A percentile compares a stretch with the other conserved stretches of the same genome.
phyloP scores from a whole-genome alignment of 1,140 invertebrate species.

The Paracyclopina nana region DNA sequence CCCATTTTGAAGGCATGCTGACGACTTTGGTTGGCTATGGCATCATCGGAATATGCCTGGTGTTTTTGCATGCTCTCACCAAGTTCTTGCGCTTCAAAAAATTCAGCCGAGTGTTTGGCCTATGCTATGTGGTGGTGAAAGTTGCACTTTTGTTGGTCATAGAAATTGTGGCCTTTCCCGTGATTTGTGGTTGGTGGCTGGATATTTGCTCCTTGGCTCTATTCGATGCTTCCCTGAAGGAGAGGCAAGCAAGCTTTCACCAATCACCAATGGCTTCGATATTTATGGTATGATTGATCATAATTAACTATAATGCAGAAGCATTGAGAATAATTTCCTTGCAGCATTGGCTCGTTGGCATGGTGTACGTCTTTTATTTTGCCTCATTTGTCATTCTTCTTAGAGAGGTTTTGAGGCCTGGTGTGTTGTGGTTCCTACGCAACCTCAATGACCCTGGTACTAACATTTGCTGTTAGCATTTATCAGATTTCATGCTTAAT shows the following conservation, averaged over 20 bases:
- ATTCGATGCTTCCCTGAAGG: conserved; percentile 72
- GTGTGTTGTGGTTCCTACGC: conserved; percentile 85
- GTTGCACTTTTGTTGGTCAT: conserved; percentile 68
- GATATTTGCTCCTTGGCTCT: conserved; percentile 90
- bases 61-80: conserved; percentile 51
- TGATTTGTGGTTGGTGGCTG: conserved; percentile 96
- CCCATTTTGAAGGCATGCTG: conserved; percentile 77
- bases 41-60: conserved; percentile 59
- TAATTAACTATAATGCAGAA: too few species aligned
- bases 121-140: conserved; percentile 95
- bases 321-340: too few species aligned
- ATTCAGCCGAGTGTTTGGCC: conserved; percentile 52
- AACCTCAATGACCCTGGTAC: conserved; percentile 96
- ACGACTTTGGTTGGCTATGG: conserved; percentile 85
- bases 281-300: too few species aligned
- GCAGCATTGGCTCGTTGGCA: conserved; percentile 98
- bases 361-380: conserved; percentile 99
- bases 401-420: conserved; percentile 78
- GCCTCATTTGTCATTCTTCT: conserved; percentile 86
- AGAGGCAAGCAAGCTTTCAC: conserved; percentile 60
- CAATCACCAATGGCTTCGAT: conserved; percentile 81
- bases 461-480: too few species aligned
- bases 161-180: conserved; percentile 86
- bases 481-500: too few species aligned
- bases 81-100: conserved; percentile 47